Base-by-base conservation (phyloP, 2,888 invertebrate genomes). In the Limenitis camilla region DNA sequence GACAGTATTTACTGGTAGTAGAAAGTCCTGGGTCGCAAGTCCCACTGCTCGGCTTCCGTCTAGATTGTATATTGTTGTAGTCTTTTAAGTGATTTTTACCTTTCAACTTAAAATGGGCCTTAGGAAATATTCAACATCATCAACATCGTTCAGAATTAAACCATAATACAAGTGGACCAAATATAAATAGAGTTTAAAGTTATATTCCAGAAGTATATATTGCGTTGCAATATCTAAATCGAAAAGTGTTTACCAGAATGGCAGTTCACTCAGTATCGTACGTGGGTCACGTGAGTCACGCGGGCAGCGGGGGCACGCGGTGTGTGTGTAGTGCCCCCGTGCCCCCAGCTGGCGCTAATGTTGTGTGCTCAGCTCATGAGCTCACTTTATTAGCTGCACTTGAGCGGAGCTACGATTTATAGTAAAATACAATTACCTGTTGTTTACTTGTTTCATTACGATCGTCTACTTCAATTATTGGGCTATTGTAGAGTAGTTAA, bases 331-430 rank as follows among this genome's bases (percentile, higher is more conserved):
- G 7, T 11, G 31, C 41, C 29, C 36, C 8, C 29, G 5, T 29
- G n/a, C 35, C 35, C 49, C 56, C 50, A 56, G 54, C 56, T 52
- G 52, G 49, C 53, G 40, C 53, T 59, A 59, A 55, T 55, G 57
- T 42, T 46, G 55, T 56, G 52, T 49, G 31, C 43, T 29, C 41
- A 41, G 49, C 42, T 19, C 19, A 29, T 6, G 32, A 32, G 9
- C 33, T 5, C 40, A 27, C 36, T 41, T 29, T 49, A 49, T 49
- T 49, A 49, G 41, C 11, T 49, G 49, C 43, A 49, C 49, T 49
- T 38, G 35, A 39, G 43, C 31, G 49, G 29, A 38, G 41, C 11
- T 33, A 49, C 43, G 32, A 50, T 42, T 43, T 50, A 49, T 43
- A 39, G 10, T 49, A 49, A 43, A 49, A 49, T 42, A 42, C 19